Evolutionary conservation across 2,797 vertebrate species (phyloP).

Genomic region (Ataeniobius toweri): DNA sequence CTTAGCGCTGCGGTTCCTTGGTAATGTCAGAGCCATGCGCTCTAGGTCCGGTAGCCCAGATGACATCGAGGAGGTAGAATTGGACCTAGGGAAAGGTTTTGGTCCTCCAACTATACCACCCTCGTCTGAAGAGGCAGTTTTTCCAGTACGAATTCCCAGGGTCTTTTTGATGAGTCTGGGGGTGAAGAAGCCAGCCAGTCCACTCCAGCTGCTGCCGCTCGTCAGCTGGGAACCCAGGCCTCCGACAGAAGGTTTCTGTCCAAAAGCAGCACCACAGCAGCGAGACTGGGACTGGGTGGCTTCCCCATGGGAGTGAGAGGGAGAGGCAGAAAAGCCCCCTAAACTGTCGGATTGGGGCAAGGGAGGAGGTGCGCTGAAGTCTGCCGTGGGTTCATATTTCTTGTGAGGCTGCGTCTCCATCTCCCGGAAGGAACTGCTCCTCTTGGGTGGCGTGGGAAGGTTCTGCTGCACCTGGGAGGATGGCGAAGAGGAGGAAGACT

Average conservation of each 20-base stretch:
- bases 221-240: constrained; percentile 80
- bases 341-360: constrained; percentile 88
- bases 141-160: constrained; percentile 92
- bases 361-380: constrained; percentile 85
- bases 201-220: constrained; percentile 89
- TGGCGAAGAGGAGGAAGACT: constrained; percentile 76
- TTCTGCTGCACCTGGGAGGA: constrained; percentile 84
- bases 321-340: constrained; percentile 78
- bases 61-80: constrained; percentile 99
- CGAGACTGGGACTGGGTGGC: constrained; percentile 86
- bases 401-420: constrained; percentile 98
- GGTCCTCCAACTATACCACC: constrained; percentile 68
- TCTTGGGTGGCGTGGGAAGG: constrained; percentile 93
- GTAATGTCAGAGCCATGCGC: constrained; percentile 94
- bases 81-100: constrained; percentile 92
- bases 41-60: constrained; percentile 96
- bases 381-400: constrained; percentile 93
- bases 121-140: constrained; percentile 87
- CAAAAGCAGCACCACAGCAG: constrained; percentile 91
- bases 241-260: constrained; percentile 86
- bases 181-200: constrained; percentile 97
- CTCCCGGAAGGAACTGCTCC: constrained; percentile 97
- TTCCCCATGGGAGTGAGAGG: constrained; percentile 87
- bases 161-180: constrained; percentile 99
- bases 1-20: constrained; percentile 95